These are phyloP conservation scores for Parascotia fuliginaria DNA, from an alignment of 2,888 invertebrate species.

Conservation along the genomic window DNA sequence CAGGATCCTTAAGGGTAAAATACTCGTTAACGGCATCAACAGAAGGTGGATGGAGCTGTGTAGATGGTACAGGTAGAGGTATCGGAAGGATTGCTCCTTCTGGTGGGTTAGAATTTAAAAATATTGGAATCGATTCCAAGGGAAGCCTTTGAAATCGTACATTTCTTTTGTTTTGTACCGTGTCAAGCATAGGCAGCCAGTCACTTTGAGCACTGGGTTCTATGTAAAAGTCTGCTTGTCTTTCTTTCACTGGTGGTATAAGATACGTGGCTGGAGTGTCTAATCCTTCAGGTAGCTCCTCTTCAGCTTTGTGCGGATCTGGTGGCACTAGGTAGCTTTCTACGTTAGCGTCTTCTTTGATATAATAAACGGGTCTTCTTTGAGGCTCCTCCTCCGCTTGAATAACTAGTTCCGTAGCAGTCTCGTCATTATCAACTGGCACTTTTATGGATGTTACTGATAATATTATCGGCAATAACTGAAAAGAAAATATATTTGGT, in stretches of 20 bases:
- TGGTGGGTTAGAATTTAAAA: slow-evolving; percentile 42
- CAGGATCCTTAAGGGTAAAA: slow-evolving; percentile 64
- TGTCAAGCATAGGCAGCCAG: slow-evolving; percentile 73
- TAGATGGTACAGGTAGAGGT: slow-evolving; percentile 59
- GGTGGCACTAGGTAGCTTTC: slow-evolving; percentile 72
- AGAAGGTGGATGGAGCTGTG: slow-evolving; percentile 66
- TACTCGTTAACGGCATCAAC: slow-evolving; percentile 68
- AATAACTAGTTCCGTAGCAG: slow-evolving; percentile 37
- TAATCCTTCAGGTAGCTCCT: slow-evolving; percentile 50
- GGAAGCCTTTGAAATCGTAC: slow-evolving; percentile 28
- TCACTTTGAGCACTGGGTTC: slow-evolving; percentile 67
- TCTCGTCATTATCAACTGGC: slow-evolving; percentile 58
- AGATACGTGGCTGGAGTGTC: slow-evolving; percentile 70
- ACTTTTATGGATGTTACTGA: slow-evolving; percentile 65
- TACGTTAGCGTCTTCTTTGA: slow-evolving; percentile 53
- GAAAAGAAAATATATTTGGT: slow-evolving; percentile 45
- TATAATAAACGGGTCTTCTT: slow-evolving; percentile 60
- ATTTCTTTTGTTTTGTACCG: slow-evolving; percentile 32
- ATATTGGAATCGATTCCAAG: slow-evolving; percentile 48
- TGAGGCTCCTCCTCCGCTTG: slow-evolving; percentile 43
- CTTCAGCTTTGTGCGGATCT: slow-evolving; percentile 58
- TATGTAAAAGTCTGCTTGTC: slow-evolving; percentile 56
- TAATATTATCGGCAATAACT: slow-evolving; percentile 60
- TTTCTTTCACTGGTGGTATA: slow-evolving; percentile 64
- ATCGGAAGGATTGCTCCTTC: slow-evolving; percentile 26